Base-by-base conservation (phyloP, 2,888 invertebrate genomes). In the Diarsia mendica region DNA sequence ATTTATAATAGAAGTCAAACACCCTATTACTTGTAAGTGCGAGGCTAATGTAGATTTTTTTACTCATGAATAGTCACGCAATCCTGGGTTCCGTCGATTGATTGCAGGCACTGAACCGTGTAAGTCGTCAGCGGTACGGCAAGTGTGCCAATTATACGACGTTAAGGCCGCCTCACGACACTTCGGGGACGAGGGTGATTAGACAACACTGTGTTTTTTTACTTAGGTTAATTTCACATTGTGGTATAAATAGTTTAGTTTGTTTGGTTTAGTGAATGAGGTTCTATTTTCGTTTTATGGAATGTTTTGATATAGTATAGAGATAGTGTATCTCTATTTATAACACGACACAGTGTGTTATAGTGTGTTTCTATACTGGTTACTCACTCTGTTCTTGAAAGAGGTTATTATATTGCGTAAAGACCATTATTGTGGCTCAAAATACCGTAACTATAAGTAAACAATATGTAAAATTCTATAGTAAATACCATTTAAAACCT, bases 101-200 rank as follows among this genome's bases (percentile, higher is more conserved):
- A 84, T 86, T 79, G 79, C 79, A 79, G 70, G 77, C 89, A 88
- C 82, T 89, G 88, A 85, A 82, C 88, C 89, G 88, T 89, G 84
- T 82, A 88, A 88, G 85, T 88, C 87, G 89, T 91, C 90, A 88
- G 85, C 87, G 88, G 87, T 88, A 87, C 85, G 89, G 90, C 89
- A 91, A 91, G 90, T 90, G 89, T 90, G 90, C 90, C 92, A 93
- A 93, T 93, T 91, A 92, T 88, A 88, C 77, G 85, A 82, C 85
- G 84, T 90, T 88, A 90, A 55, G 87, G 83, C 86, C 84, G 81
- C 82, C 82, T 83, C 81, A 89, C 86, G 82, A 87, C 85, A 79
- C 89, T 87, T 87, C 70, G 18, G 90, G 88, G 90, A 89, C 80
- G 74, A 76, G 72, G 79, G 79, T 82, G 85, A 84, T 84, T 84